phyloP scores from a whole-genome alignment of 2,888 invertebrate genomes.

The Junonia oenone region DNA sequence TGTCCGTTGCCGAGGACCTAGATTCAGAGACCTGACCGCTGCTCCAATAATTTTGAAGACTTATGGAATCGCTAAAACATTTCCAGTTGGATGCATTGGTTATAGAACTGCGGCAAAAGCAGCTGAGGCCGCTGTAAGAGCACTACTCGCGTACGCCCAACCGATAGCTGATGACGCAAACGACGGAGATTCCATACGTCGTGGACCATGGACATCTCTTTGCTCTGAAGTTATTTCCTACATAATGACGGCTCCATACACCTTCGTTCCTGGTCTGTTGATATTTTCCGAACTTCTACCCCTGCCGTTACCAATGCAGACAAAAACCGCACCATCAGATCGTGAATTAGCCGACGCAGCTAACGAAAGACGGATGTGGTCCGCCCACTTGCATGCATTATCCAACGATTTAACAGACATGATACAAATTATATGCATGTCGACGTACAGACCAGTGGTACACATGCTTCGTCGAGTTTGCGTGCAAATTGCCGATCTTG shows the following conservation, averaged over 20 bases:
- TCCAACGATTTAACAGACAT: slow-evolving; percentile 85
- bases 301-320: slow-evolving; percentile 90
- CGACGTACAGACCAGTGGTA: slow-evolving; percentile 84
- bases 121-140: slow-evolving; percentile 88
- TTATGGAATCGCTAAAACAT: slow-evolving; percentile 89
- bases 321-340: slow-evolving; percentile 82
- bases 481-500: slow-evolving; percentile 94
- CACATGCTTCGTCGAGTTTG: slow-evolving; percentile 91
- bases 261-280: slow-evolving; percentile 90
- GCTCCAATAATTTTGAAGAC: slow-evolving; percentile 90
- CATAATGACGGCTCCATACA: slow-evolving; percentile 86
- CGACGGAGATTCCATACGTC: slow-evolving; percentile 89
- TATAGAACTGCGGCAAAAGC: slow-evolving; percentile 82
- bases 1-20: slow-evolving; percentile 87
- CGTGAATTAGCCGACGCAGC: slow-evolving; percentile 87
- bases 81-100: slow-evolving; percentile 84
- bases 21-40: slow-evolving; percentile 91
- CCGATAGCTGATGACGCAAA: slow-evolving; percentile 86
- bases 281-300: slow-evolving; percentile 93
- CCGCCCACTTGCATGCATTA: slow-evolving; percentile 94
- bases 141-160: slow-evolving; percentile 92
- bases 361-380: slow-evolving; percentile 93
- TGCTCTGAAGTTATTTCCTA: slow-evolving; percentile 92
- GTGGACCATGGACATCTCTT: slow-evolving; percentile 95
- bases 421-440: slow-evolving; percentile 84